Conservation (phyloP, 2,797 vertebrate genomes). For the Fistularia tabacaria region DNA sequence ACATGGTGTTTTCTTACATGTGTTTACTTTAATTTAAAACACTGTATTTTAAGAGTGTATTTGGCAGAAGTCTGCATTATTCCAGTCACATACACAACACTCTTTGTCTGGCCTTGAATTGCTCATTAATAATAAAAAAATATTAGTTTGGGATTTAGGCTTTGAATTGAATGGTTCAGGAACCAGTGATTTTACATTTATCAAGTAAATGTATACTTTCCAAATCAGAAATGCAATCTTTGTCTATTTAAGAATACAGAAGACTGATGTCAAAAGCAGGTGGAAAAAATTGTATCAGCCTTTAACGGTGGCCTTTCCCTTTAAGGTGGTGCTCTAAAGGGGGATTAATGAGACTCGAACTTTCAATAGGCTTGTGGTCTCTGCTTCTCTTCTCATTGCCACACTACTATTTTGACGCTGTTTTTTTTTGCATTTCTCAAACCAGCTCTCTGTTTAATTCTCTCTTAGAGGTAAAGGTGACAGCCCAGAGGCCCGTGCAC, state of each 20-base stretch:
- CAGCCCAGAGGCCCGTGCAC: slow-evolving; percentile 88
- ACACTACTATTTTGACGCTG: not conserved
- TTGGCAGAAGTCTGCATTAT: slow-evolving; percentile 2
- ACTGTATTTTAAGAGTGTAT: slow-evolving; percentile 6
- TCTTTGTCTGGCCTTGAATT: not conserved
- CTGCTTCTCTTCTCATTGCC: not conserved
- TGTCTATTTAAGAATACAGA: not conserved
- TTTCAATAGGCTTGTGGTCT: slow-evolving; percentile 6
- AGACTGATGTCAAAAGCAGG: slow-evolving; percentile 1
- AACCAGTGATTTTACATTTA: not conserved
- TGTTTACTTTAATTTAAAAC: slow-evolving; percentile 3
- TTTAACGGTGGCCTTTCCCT: slow-evolving; percentile 45
- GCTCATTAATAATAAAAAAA: not conserved
- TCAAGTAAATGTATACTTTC: no score
- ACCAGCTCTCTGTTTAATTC: slow-evolving; percentile 8
- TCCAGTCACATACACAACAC: no score
- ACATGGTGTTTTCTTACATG: not conserved
- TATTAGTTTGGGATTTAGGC: not conserved
- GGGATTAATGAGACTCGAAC: slow-evolving; percentile 4
- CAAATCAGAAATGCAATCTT: no score
- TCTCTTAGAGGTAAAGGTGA: slow-evolving; percentile 91
- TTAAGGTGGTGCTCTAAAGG: slow-evolving; percentile 16
- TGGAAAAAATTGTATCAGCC: slow-evolving; percentile 16
- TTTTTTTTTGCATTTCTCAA: not conserved
- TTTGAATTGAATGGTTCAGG: slow-evolving; percentile 1